Evolutionary conservation across 2,797 vertebrate species (phyloP), one percentile per base, ranked within the genome.

Genomic region (Chelidonichthys spinosus): DNA sequence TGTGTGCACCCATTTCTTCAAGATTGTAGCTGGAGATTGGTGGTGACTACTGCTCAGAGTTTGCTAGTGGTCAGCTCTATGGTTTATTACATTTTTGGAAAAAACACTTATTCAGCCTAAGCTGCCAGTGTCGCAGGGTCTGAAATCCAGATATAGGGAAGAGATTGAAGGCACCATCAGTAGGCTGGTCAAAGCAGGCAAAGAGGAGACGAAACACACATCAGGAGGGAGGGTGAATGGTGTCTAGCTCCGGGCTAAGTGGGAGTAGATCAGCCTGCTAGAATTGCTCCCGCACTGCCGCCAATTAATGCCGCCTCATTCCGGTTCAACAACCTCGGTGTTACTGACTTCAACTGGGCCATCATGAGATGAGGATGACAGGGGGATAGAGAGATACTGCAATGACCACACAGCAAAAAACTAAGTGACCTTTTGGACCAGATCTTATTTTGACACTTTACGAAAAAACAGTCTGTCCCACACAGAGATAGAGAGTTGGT

Each of bases 231-330:
- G 58, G 56, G 37, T 17, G 53, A 86, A 40, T 59, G 69, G 44
- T 74, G 69, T 78, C 59, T 69, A 13, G 75, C 77, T 76, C 50
- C 53, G 59, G 71, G 69, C 36, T 55, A 71, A 65, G 25, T n/a
- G 40, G 47, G 53, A 61, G 61, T 64, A 73, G 71, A 72, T 80
- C 36, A 54, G 63, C 55, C 71, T 70, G 62, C 63, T 63, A 42
- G 42, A 72, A 56, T 17, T 39, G 58, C 66, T 84, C 63, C 58
- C 66, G 72, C 56, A 67, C 72, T 81, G 73, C 66, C 36, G 64
- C 69, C 85, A 82, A 88, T 91, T 87, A 90, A 81, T 7, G 46
- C 63, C 11, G 67, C 76, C 71, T 85, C 18, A 54, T 76, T 86
- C 78, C 17, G 42, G 70, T 86, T 79, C 83, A 82, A 39, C 61